These are phyloP conservation scores for Acleris cristana DNA, from an alignment of 2,888 invertebrate genomes.

Conservation along the genomic window DNA sequence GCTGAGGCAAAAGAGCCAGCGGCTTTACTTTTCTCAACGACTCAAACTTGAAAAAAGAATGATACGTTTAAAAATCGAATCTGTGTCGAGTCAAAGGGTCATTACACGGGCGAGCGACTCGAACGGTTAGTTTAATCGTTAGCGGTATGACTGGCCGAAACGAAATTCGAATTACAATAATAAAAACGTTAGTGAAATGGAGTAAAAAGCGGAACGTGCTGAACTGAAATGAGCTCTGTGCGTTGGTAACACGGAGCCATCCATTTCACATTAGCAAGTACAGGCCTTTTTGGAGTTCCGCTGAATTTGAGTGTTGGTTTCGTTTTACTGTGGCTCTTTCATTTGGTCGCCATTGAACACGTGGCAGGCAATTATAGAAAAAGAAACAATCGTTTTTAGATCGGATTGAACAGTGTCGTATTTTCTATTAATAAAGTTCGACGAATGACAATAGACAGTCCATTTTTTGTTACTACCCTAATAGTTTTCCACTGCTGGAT, in stretches of 20 bases:
- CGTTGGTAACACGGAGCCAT: neutral
- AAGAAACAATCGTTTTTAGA: neutral
- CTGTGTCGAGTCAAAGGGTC: constrained; percentile 33
- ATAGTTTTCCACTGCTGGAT: too few relatives aligned
- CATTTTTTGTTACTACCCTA: too few relatives aligned
- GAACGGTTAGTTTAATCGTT: constrained; percentile 30
- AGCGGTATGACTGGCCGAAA: constrained; percentile 35
- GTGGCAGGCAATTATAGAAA: neutral
- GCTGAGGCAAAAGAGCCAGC: too few relatives aligned
- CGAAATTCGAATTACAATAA: constrained; percentile 35
- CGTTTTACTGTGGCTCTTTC: neutral
- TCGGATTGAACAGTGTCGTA: too few relatives aligned
- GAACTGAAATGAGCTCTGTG: constrained; percentile 10
- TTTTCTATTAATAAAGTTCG: too few relatives aligned
- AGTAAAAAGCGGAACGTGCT: neutral
- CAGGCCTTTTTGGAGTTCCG: constrained; percentile 8
- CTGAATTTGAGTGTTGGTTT: constrained; percentile 9
- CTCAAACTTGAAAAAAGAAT: constrained; percentile 7
- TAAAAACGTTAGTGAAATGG: constrained; percentile 34
- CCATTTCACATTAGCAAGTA: constrained; percentile 9
- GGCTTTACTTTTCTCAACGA: neutral
- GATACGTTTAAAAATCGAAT: constrained; percentile 32
- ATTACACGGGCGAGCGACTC: constrained; percentile 33
- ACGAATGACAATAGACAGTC: too few relatives aligned
- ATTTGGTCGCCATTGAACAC: neutral